Conservation (phyloP, 2,888 invertebrate genomes). For the Abrostola tripartita region DNA sequence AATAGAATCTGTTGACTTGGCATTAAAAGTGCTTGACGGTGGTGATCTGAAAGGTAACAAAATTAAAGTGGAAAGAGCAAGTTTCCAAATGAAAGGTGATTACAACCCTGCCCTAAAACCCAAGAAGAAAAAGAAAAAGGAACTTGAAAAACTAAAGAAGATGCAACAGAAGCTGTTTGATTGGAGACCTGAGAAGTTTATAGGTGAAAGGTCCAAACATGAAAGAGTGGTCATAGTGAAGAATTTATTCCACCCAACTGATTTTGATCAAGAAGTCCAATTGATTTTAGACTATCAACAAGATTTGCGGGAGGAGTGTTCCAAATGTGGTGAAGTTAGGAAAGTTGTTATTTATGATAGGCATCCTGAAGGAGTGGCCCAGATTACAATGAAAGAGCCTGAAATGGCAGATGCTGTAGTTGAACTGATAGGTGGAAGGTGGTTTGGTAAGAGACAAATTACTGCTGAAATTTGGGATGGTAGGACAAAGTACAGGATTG, state of each 20-base stretch:
- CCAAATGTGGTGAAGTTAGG: slow-evolving; percentile 96
- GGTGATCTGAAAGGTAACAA: slow-evolving; percentile 93
- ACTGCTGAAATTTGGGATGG: slow-evolving; percentile 98
- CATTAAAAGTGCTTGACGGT: slow-evolving; percentile 97
- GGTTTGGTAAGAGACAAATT: slow-evolving; percentile 95
- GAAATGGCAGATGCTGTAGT: slow-evolving; percentile 98
- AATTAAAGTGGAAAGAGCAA: slow-evolving; percentile 96
- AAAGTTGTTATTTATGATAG: slow-evolving; percentile 97
- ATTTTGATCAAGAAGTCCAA: slow-evolving; percentile 96
- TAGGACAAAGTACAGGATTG: slow-evolving; percentile 96
- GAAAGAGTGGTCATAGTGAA: slow-evolving; percentile 97
- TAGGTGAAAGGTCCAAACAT: slow-evolving; percentile 95
- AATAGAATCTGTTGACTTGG: slow-evolving; percentile 98
- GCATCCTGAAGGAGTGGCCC: slow-evolving; percentile 98
- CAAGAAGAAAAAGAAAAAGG: slow-evolving; percentile 95
- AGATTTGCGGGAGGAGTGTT: slow-evolving; percentile 95
- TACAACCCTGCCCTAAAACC: slow-evolving; percentile 98
- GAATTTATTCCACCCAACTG: slow-evolving; percentile 96
- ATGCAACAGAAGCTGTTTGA: slow-evolving; percentile 98
- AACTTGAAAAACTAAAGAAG: slow-evolving; percentile 96
- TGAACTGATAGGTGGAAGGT: slow-evolving; percentile 95
- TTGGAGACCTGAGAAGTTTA: slow-evolving; percentile 98
- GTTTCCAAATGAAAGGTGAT: slow-evolving; percentile 97
- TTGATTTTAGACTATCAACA: slow-evolving; percentile 97
- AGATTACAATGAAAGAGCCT: slow-evolving; percentile 95